Conservation (phyloP, 2,888 invertebrate genomes). For the Lathronympha strigana region DNA sequence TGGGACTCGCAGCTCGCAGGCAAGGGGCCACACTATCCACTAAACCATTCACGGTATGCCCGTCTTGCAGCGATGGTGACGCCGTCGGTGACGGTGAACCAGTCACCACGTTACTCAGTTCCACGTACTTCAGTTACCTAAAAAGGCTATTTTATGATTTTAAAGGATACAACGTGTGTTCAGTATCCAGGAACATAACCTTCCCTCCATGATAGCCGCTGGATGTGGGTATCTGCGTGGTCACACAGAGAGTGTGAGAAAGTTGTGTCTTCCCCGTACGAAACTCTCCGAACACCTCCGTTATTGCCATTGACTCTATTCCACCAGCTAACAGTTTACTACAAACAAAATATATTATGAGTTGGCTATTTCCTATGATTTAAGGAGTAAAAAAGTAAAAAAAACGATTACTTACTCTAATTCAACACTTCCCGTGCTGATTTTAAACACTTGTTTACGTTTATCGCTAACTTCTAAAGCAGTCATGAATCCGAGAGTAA, state of each 20-base stretch:
- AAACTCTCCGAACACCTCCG: constrained; percentile 93
- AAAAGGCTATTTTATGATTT: neutral
- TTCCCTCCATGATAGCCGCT: constrained; percentile 90
- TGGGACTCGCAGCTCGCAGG: too few relatives aligned
- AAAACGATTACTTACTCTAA: constrained; percentile 85
- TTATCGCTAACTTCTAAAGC: constrained; percentile 89
- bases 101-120: too few relatives aligned
- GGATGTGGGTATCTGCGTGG: constrained; percentile 88
- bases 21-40: too few relatives aligned
- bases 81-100: too few relatives aligned
- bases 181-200: constrained; percentile 92
- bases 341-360: constrained; percentile 7
- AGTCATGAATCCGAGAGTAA: constrained; percentile 87
- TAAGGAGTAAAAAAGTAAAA: neutral
- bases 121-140: too few relatives aligned
- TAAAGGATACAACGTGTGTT: constrained; percentile 92
- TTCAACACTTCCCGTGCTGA: constrained; percentile 87
- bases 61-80: too few relatives aligned
- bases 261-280: constrained; percentile 92
- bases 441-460: constrained; percentile 88
- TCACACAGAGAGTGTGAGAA: constrained; percentile 91
- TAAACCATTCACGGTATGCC: too few relatives aligned
- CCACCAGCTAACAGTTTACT: constrained; percentile 91
- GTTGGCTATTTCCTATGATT: neutral
- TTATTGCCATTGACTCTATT: constrained; percentile 93